These are phyloP conservation scores for Vireo altiloquus DNA, from an alignment of 2,113 vertebrate species.

Conservation along the genomic window DNA sequence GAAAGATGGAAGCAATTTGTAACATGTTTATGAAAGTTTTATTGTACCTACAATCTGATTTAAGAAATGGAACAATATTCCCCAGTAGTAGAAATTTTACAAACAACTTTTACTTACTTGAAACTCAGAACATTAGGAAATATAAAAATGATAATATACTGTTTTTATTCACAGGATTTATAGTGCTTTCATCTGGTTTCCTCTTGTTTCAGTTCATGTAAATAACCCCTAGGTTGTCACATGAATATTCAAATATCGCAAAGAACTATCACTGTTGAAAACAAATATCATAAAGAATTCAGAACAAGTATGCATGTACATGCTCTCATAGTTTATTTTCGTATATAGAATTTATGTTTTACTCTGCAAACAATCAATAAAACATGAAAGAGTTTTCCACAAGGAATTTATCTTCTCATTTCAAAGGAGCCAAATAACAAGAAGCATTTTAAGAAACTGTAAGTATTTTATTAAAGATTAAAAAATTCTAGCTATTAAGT, in stretches of 20 bases:
- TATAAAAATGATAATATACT: not conserved
- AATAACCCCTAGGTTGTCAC: slow-evolving; percentile 10
- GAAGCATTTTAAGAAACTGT: not conserved
- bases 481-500: not conserved
- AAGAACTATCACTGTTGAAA: slow-evolving; percentile 37
- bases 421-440: not conserved
- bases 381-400: not conserved
- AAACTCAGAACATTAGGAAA: slow-evolving; percentile 17
- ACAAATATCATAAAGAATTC: slow-evolving; percentile 46
- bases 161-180: slow-evolving; percentile 12
- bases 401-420: not conserved
- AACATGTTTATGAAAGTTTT: slow-evolving; percentile 28
- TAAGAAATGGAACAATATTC: slow-evolving; percentile 2
- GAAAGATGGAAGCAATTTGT: slow-evolving; percentile 54
- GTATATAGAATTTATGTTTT: slow-evolving; percentile 24
- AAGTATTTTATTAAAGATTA: not conserved
- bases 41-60: slow-evolving; percentile 17
- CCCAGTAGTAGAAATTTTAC: not conserved
- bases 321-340: slow-evolving; percentile 28
- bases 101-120: not conserved
- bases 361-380: slow-evolving; percentile 26
- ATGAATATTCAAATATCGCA: slow-evolving; percentile 51
- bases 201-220: not conserved
- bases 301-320: slow-evolving; percentile 11
- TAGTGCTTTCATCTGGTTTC: slow-evolving; percentile 5